A percentile compares a stretch with the other conserved stretches of the same genome.
Conservation (phyloP, 2,113 vertebrate genomes). For the Cyanoliseus patagonus region DNA sequence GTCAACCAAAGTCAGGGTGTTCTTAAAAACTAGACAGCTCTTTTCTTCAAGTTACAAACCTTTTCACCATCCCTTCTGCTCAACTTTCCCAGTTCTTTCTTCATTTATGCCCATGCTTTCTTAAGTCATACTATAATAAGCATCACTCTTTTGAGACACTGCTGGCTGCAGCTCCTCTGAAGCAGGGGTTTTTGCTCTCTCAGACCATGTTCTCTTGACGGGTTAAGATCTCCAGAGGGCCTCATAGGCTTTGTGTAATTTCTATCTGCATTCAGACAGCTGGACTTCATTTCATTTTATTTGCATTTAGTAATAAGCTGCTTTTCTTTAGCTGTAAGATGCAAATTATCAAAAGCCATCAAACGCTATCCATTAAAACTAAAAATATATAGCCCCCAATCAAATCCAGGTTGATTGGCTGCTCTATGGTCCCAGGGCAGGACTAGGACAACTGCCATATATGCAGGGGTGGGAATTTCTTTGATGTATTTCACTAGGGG, state of each 20-base stretch:
- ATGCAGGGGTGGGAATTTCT: constrained; percentile 51
- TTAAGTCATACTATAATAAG: constrained; percentile 3
- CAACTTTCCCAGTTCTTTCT: neutral
- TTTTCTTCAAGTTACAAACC: neutral
- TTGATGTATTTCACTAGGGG: constrained; percentile 72
- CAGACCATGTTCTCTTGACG: constrained; percentile 34
- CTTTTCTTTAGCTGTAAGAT: constrained; percentile 72
- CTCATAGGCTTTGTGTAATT: constrained; percentile 71
- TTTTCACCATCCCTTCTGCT: neutral
- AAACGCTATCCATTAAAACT: constrained; percentile 46
- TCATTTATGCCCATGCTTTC: neutral
- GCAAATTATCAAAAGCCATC: constrained; percentile 74
- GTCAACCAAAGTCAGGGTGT: neutral
- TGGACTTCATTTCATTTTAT: constrained; percentile 72
- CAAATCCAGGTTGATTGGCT: constrained; percentile 55
- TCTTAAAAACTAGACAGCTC: neutral
- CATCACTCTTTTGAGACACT: constrained; percentile 32
- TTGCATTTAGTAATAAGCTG: constrained; percentile 77
- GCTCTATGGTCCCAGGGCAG: constrained; percentile 48
- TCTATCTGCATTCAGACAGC: constrained; percentile 72
- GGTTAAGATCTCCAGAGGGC: constrained; percentile 68
- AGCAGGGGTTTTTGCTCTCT: constrained; percentile 26
- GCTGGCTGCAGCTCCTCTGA: constrained; percentile 34
- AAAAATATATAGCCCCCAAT: constrained; percentile 21
- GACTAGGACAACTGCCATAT: constrained; percentile 41